These are phyloP conservation scores for Trichomalopsis sarcophagae DNA, from an alignment of 1,140 invertebrate genomes.

Conservation along the genomic window DNA sequence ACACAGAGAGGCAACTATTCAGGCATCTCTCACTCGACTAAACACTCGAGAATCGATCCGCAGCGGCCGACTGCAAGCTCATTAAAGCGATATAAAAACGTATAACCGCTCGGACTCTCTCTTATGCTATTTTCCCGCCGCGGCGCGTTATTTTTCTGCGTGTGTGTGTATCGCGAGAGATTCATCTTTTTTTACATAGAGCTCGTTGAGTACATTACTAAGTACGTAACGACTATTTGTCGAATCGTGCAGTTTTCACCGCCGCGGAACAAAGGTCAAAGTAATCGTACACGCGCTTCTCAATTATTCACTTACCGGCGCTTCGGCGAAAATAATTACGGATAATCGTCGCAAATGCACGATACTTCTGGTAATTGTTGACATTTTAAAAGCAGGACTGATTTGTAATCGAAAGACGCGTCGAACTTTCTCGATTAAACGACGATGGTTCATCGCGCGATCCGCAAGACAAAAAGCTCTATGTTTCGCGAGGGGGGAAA, in stretches of 20 bases:
- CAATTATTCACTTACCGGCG: too few relatives aligned
- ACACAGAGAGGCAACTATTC: too few relatives aligned
- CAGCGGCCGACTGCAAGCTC: neutral
- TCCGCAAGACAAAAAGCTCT: conserved; percentile 5
- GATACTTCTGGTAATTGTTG: neutral
- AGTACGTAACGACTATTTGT: neutral
- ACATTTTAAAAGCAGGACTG: neutral
- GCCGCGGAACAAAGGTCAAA: neutral
- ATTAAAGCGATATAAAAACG: conserved; percentile 22
- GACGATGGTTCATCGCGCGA: neutral
- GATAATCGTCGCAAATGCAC: neutral
- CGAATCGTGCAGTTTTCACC: neutral
- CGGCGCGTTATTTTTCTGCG: neutral
- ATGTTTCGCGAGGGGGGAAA: too few relatives aligned
- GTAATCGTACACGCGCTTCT: neutral
- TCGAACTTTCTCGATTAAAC: neutral
- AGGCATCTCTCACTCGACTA: too few relatives aligned
- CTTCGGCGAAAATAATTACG: neutral
- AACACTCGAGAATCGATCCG: too few relatives aligned
- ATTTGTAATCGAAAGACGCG: neutral
- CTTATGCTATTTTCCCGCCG: neutral
- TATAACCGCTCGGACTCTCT: neutral
- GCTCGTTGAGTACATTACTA: neutral
- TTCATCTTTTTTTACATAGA: too few relatives aligned
- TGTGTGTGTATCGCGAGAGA: too few relatives aligned